Base-by-base conservation (phyloP, 1,140 invertebrate species). In the Drosophila kohkoa region DNA sequence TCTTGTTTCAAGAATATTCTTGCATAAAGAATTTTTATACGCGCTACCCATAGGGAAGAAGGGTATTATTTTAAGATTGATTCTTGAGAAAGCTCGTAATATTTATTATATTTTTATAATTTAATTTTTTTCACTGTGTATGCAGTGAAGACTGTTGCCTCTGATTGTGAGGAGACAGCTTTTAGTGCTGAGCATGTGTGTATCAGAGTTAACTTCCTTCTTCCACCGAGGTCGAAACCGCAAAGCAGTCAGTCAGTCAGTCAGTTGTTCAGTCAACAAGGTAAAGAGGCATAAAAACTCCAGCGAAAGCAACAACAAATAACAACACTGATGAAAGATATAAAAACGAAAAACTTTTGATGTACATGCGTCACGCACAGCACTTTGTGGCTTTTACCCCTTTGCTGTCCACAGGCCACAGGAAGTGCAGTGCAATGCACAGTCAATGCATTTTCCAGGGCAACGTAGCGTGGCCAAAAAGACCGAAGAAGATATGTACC, bases 301-400 rank as follows among this genome's bases (percentile, higher is more conserved):
- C 38, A 70, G 49, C 63, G 54, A 52, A 45, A 59, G n/a, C 66
- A 60, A 25, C 57, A 68, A 51, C 35, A 57, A 75, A 51, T 4
- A 28, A 32, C 70, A 58, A 52, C 43, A 58, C 58, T 62, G 83
- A 75, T 89, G 85, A 88, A 81, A 88, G 85, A 88, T 88, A 88
- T 88, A 89, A 73, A 88, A 89, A 85, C 77, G 85, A 79, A 88
- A 82, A 74, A 88, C 81, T 88, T 87, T 88, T 88, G 85, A 88
- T 88, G 85, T 89, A 69, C 85, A 76, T 77, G 71, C 83, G 73
- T 77, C 80, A 79, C 68, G 69, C 68, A 76, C 65, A 63, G 25
- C 58, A 54, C 65, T 25, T 46, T 15, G 5, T 25, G 20, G 20
- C 20, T 25, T 25, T 35, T 41, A 38, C 46, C 45, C 52, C 55